Percentiles rank a stretch among this genome's conserved stretches.
These are phyloP conservation scores for Manis crassicaudata DNA, from an alignment of 2,797 vertebrate genomes.

Conservation along the genomic window DNA sequence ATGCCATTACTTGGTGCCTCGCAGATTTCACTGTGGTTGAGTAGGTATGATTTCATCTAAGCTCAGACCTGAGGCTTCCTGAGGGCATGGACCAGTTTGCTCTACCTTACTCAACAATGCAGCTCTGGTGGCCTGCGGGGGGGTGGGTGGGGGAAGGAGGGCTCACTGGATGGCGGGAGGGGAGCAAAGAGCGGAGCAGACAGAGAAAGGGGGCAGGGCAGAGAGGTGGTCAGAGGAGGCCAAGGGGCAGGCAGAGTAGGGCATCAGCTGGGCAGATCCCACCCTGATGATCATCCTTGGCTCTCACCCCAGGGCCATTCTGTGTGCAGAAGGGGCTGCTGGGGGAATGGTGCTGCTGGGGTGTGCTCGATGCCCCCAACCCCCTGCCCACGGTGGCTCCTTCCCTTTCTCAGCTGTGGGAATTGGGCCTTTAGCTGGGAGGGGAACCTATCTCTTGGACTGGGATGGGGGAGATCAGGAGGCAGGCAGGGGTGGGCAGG, in stretches of 20 bases:
- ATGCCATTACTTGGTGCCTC: background rate
- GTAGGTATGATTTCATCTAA: slow-evolving; percentile 35
- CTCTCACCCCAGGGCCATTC: background rate
- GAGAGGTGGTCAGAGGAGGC: slow-evolving; percentile 34
- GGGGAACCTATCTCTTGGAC: slow-evolving; percentile 73
- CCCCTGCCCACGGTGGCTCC: background rate
- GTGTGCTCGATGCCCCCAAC: background rate
- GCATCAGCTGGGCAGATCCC: background rate
- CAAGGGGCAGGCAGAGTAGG: background rate
- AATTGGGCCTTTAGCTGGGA: slow-evolving; percentile 53
- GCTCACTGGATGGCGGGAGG: slow-evolving; percentile 21
- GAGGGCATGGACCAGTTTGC: slow-evolving; percentile 55
- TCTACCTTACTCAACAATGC: slow-evolving; percentile 63
- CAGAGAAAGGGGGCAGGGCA: background rate
- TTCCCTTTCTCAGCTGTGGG: background rate
- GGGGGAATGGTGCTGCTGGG: background rate
- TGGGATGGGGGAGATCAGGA: slow-evolving; percentile 67
- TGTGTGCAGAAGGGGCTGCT: background rate
- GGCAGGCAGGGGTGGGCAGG: background rate
- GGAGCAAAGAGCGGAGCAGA: slow-evolving; percentile 46
- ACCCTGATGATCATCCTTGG: background rate
- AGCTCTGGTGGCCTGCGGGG: slow-evolving; percentile 59
- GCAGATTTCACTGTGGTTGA: slow-evolving; percentile 31
- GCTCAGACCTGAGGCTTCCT: slow-evolving; percentile 64
- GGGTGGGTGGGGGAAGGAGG: background rate